These are phyloP conservation scores for Crambe crambe DNA, from an alignment of 37 sponge, comb jelly and placozoan genomes.

Conservation along the genomic window DNA sequence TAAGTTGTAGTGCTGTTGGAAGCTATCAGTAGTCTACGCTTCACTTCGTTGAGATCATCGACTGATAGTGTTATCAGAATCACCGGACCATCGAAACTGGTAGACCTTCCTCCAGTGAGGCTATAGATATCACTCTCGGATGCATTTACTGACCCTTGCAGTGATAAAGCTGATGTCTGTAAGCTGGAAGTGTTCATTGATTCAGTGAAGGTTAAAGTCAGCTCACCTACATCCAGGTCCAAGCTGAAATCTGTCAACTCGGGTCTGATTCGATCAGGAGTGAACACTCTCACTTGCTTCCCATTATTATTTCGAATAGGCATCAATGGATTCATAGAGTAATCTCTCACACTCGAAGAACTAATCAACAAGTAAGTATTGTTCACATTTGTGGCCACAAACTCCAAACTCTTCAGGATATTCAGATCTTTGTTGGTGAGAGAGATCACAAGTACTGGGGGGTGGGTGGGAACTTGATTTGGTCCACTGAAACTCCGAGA, in stretches of 20 bases:
- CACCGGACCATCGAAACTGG: slow-evolving; percentile 76
- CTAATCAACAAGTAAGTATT: slow-evolving; percentile 78
- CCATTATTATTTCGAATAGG: slow-evolving; percentile 28
- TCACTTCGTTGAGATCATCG: slow-evolving; percentile 75
- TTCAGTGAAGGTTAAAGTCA: slow-evolving; percentile 78
- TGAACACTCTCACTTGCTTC: slow-evolving; percentile 59
- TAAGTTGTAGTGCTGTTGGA: slow-evolving; percentile 28
- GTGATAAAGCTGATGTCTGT: slow-evolving; percentile 44
- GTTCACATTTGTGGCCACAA: slow-evolving; percentile 66
- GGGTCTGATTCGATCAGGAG: slow-evolving; percentile 61
- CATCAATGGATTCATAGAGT: slow-evolving; percentile 28
- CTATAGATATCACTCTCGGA: slow-evolving; percentile 36
- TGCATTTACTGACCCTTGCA: slow-evolving; percentile 55
- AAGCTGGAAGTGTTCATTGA: slow-evolving; percentile 74
- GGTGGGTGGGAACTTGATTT: slow-evolving; percentile 57
- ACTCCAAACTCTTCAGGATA: slow-evolving; percentile 83
- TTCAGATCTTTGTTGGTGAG: slow-evolving; percentile 76
- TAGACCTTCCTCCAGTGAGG: slow-evolving; percentile 70
- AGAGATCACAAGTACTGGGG: slow-evolving; percentile 68
- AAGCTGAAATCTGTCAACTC: slow-evolving; percentile 47
- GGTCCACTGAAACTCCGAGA: slow-evolving; percentile 47
- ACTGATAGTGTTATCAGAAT: slow-evolving; percentile 48
- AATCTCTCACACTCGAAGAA: slow-evolving; percentile 43
- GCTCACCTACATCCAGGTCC: slow-evolving; percentile 72
- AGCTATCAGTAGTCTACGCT: slow-evolving; percentile 64